Base-by-base conservation (phyloP, 1,140 invertebrate species). In the Penaeus indicus region DNA sequence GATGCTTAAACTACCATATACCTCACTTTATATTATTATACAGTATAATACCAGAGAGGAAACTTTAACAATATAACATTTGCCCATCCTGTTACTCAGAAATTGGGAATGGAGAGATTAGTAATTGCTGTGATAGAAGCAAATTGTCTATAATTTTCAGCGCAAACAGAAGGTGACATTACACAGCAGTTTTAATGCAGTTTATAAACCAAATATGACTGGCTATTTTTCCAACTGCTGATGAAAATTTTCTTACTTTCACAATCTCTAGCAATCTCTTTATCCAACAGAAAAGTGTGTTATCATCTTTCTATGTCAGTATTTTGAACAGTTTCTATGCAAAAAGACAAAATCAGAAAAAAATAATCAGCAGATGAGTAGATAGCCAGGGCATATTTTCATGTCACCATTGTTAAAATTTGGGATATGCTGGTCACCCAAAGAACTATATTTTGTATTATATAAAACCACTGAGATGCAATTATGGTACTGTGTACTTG, bases 391-490 rank as follows among this genome's bases (percentile, higher is more conserved):
- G 47, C 61, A 80, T 60, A 60, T 60, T n/a, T 61, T n/a, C 54
- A 60, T n/a, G 78, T 27, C 78, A 80, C 10, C 22, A 80, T 60
- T 80, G 54, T 54, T 80, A 60, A 80, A 80, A 80, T 80, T 78
- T 80, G 78, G 78, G 78, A 80, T 80, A 54, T 80, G 78, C 78
- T 80, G 78, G 78, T 80, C 78, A 80, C 78, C 78, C 78, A 80
- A 80, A 80, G 47, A 80, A 80, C 54, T 80, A 80, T 80, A 80
- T 80, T 80, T 80, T 80, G 78, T 80, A 80, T 38, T 54, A 80
- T 80, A 80, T 60, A 25, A 60, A 80, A 80, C 47, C 47, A 60
- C 42, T 13, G 78, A 54, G 10, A 54, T 54, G 54, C 54, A 54
- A 54, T 54, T 54, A 54, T 54, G 54, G 54, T 54, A 54, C 54